phyloP scores from a whole-genome alignment of 1,140 invertebrate genomes.

The Ips typographus region DNA sequence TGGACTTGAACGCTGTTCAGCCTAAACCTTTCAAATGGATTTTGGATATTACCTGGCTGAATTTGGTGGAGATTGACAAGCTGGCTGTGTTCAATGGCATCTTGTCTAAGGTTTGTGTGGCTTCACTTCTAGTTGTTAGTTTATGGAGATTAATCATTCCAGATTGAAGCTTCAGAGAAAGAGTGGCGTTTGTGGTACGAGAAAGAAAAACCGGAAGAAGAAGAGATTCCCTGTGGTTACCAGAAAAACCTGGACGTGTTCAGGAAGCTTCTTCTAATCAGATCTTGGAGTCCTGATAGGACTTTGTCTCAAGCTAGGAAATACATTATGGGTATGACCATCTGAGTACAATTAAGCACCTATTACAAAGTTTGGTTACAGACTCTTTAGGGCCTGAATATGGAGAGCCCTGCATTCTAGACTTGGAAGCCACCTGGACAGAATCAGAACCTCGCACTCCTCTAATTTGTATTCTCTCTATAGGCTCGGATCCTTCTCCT shows the following conservation, averaged over 20 bases:
- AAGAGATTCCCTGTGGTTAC: slow-evolving; percentile 89
- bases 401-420: slow-evolving; percentile 88
- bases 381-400: slow-evolving; percentile 89
- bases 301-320: slow-evolving; percentile 91
- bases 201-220: slow-evolving; percentile 89
- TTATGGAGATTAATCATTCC: slow-evolving; percentile 5
- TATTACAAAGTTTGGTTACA: slow-evolving; percentile 42
- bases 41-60: slow-evolving; percentile 94
- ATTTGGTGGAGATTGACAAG: slow-evolving; percentile 93
- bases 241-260: slow-evolving; percentile 87
- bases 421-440: slow-evolving; percentile 85
- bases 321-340: slow-evolving; percentile 74
- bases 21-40: slow-evolving; percentile 96
- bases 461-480: slow-evolving; percentile 90
- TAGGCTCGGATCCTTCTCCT: slow-evolving; percentile 94
- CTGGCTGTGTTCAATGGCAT: slow-evolving; percentile 80
- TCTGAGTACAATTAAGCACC: slow-evolving; percentile 4
- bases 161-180: slow-evolving; percentile 82
- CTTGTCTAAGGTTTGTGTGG: slow-evolving; percentile 66
- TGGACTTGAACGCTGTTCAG: slow-evolving; percentile 89
- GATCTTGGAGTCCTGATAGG: slow-evolving; percentile 94
- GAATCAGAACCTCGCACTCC: slow-evolving; percentile 88
- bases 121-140: background rate
- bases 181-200: slow-evolving; percentile 96
- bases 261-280: slow-evolving; percentile 82